phyloP scores from a whole-genome alignment of 2,113 vertebrate genomes.

The Typhlomys cinereus region DNA sequence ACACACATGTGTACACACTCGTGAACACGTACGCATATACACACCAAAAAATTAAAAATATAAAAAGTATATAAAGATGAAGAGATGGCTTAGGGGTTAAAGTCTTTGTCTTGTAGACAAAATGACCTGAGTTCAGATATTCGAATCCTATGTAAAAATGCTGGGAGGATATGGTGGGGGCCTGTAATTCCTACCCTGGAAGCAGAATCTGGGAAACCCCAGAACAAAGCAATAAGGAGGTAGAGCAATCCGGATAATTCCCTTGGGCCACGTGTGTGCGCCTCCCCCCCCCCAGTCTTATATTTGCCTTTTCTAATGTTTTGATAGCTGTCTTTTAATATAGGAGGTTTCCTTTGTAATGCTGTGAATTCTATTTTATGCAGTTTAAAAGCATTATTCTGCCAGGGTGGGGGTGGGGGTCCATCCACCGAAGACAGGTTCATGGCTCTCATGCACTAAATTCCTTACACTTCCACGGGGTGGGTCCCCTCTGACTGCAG shows the following conservation, averaged over 20 bases:
- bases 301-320: not conserved
- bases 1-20: not conserved
- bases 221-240: too few species aligned
- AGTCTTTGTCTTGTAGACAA: too few species aligned
- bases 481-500: not conserved
- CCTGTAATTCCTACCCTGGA: too few species aligned
- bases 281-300: too few species aligned
- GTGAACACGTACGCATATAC: not conserved
- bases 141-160: too few species aligned
- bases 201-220: too few species aligned
- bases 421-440: not conserved
- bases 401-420: not conserved
- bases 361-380: not conserved
- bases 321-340: not conserved
- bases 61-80: not conserved
- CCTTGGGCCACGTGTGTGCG: too few species aligned
- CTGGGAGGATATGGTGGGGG: too few species aligned
- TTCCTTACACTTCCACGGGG: not conserved
- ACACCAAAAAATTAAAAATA: not conserved
- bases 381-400: not conserved
- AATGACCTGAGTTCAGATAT: too few species aligned
- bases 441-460: too few species aligned
- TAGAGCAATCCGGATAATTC: too few species aligned
- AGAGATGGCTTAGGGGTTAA: too few species aligned
- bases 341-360: not conserved